Conservation (phyloP, 2,113 vertebrate species). For the Gracilinanus agilis region DNA sequence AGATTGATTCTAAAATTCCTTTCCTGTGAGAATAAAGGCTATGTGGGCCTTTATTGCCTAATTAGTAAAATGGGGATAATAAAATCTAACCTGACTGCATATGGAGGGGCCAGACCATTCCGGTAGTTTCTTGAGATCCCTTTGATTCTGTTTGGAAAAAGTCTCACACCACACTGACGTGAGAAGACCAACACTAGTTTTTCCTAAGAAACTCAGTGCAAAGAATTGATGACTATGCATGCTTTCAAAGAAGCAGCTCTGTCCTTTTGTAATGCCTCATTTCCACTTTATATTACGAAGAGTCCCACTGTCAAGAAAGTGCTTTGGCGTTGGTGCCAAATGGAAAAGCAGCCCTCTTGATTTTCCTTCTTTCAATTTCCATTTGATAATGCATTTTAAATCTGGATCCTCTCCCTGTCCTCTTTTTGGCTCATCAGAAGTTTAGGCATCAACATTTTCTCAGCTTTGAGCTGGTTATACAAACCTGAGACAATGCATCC, state of each 20-base stretch:
- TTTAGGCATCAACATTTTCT: conserved; percentile 56
- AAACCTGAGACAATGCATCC: conserved; percentile 48
- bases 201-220: conserved; percentile 7
- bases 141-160: conserved; percentile 28
- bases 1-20: not conserved
- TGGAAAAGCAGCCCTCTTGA: not conserved
- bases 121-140: not conserved
- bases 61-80: not conserved
- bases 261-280: conserved; percentile 3
- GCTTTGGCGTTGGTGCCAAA: conserved; percentile 14
- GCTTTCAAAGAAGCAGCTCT: conserved; percentile 9
- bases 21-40: not conserved
- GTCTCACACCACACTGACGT: conserved; percentile 5
- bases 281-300: conserved; percentile 41
- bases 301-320: not conserved
- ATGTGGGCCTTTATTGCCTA: not conserved
- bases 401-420: not conserved
- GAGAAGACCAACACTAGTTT: not conserved
- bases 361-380: conserved; percentile 47
- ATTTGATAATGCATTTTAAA: conserved; percentile 1
- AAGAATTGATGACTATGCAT: conserved; percentile 44
- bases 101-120: not conserved
- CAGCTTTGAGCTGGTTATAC: conserved; percentile 37
- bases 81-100: not conserved
- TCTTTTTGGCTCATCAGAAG: conserved; percentile 36